These are phyloP conservation scores for Caenorhabditis doughertyi DNA, from an alignment of 2,888 invertebrate genomes.

Conservation along the genomic window DNA sequence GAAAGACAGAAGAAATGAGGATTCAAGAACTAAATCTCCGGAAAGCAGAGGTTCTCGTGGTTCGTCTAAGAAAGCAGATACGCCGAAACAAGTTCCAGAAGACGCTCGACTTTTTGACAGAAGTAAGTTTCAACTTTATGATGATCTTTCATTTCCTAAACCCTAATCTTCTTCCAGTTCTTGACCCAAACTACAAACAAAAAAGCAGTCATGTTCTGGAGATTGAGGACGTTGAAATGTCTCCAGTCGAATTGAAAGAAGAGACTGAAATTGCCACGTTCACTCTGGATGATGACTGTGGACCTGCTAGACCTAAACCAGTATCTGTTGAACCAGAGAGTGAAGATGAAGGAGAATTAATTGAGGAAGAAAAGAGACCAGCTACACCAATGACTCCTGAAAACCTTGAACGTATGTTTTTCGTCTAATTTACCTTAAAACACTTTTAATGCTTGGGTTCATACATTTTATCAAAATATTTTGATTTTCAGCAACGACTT, in stretches of 20 bases:
- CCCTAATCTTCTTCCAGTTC: not conserved
- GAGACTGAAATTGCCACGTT: conserved; percentile 13
- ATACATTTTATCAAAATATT: too few relatives aligned
- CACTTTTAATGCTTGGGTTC: not conserved
- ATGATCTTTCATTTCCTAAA: not conserved
- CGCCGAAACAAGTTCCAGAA: not conserved
- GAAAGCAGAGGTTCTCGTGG: not conserved
- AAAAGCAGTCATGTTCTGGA: not conserved
- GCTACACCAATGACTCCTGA: not conserved
- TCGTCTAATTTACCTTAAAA: too few relatives aligned
- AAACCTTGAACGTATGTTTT: not conserved
- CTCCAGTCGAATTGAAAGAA: conserved; percentile 5
- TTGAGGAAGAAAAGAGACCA: not conserved
- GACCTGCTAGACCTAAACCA: conserved; percentile 2
- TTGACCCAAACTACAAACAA: conserved; percentile 1
- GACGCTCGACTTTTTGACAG: conserved; percentile 7
- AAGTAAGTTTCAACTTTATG: not conserved
- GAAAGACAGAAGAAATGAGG: not conserved
- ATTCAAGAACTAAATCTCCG: not conserved
- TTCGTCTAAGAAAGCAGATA: not conserved
- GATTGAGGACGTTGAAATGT: conserved; percentile 29
- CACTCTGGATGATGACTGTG: conserved; percentile 8
- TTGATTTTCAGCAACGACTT: conserved; percentile 15
- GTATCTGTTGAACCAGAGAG: not conserved
- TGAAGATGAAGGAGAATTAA: not conserved